Conservation (phyloP, 1,140 invertebrate species). For the Polypedilum vanderplanki region DNA sequence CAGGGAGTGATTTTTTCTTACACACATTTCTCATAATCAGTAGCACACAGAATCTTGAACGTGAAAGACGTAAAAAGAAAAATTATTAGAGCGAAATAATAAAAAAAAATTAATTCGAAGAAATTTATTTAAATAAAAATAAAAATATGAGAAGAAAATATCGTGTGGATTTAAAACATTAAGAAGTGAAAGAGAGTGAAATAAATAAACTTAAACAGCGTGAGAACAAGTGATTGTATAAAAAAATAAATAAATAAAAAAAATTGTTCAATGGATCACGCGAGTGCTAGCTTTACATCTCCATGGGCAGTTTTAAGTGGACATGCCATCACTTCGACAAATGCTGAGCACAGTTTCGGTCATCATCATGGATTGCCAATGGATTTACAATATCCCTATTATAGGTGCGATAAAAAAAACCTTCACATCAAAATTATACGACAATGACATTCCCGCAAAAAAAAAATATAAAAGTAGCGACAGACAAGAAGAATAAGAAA, state of each 20-base stretch:
- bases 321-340: conserved; percentile 1
- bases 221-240: background rate
- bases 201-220: background rate
- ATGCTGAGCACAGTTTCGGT: conserved; percentile 23
- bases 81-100: background rate
- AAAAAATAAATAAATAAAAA: background rate
- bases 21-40: background rate
- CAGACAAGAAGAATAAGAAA: background rate
- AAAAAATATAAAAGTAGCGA: no score
- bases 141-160: conserved; percentile 3
- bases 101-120: background rate
- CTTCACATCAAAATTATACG: background rate
- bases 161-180: background rate
- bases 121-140: conserved; percentile 16
- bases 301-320: conserved; percentile 25
- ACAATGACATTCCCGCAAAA: background rate
- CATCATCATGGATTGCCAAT: conserved; percentile 28
- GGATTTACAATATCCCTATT: conserved; percentile 26
- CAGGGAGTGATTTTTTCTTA: conserved; percentile 10
- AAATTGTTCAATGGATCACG: conserved; percentile 28
- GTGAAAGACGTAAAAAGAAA: background rate
- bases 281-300: conserved; percentile 13
- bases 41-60: conserved; percentile 17
- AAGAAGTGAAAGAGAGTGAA: background rate
- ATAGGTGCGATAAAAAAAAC: conserved; percentile 13